Percentiles rank a stretch among this genome's conserved stretches.
Evolutionary conservation across 30 jellyfish, hydroid and myxozoan species (phyloP).

Genomic region (Aurelia sp.): DNA sequence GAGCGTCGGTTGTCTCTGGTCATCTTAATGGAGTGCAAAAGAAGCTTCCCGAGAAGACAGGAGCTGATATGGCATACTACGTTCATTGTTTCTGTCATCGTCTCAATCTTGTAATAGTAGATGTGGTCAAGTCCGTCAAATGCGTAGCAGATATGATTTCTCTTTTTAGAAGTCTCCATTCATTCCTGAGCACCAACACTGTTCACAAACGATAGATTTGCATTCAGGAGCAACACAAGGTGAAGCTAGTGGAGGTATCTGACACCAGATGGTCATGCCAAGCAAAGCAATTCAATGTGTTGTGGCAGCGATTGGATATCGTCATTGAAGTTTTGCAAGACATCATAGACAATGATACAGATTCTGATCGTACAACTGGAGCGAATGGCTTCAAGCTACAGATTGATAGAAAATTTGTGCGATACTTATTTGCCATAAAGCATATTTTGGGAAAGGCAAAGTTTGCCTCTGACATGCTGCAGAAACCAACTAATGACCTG

Average conservation of each 20-base stretch:
- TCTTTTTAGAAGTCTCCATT: constrained; percentile 30
- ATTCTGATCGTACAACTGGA: constrained; percentile 21
- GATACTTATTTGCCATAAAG: no score
- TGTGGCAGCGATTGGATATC: constrained; percentile 49
- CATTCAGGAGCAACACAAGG: constrained; percentile 11
- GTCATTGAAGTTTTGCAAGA: no score
- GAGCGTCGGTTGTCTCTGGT: constrained; percentile 67
- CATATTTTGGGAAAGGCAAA: no score
- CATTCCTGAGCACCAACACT: constrained; percentile 54
- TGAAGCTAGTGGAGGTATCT: constrained; percentile 48
- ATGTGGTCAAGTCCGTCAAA: no score
- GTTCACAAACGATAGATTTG: constrained; percentile 40
- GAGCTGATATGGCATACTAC: constrained; percentile 54
- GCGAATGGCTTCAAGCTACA: constrained; percentile 35
- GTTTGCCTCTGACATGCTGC: no score
- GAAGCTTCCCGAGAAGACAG: constrained; percentile 45
- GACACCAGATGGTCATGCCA: constrained; percentile 75
- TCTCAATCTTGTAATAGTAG: no score
- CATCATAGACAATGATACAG: constrained; percentile 16
- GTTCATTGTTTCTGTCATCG: constrained; percentile 61
- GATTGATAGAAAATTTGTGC: no score
- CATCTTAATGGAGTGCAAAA: constrained; percentile 46
- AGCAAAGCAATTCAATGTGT: constrained; percentile 62
- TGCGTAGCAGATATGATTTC: constrained; percentile 45
- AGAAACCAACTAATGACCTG: no score